Percentiles rank a stretch among this genome's conserved stretches.
These are phyloP conservation scores for Leptatherina wallacei DNA, from an alignment of 2,797 vertebrate species.

Conservation along the genomic window DNA sequence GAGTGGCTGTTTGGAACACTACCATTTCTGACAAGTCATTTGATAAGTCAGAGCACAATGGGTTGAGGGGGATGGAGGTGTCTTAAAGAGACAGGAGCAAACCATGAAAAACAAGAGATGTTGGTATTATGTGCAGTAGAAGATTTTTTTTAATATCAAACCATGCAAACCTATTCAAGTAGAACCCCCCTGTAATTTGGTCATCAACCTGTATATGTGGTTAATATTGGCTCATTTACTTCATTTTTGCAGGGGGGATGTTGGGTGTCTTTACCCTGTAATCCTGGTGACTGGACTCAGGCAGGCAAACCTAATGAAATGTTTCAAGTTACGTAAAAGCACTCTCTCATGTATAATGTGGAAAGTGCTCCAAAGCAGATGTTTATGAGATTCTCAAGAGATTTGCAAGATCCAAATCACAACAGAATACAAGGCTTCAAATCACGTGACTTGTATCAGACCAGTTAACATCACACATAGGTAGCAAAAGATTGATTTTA, in stretches of 20 bases:
- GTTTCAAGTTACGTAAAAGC: neutral
- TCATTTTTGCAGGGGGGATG: too few species aligned
- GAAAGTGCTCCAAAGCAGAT: too few species aligned
- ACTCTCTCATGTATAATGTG: neutral
- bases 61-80: neutral
- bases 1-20: slow-evolving; percentile 15
- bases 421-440: too few species aligned
- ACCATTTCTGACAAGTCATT: slow-evolving; percentile 23
- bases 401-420: neutral
- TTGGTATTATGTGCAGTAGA: neutral
- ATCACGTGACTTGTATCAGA: neutral
- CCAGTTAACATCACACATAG: neutral
- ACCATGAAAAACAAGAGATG: neutral
- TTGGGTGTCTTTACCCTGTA: too few species aligned
- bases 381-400: neutral
- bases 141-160: too few species aligned
- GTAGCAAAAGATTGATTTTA: too few species aligned
- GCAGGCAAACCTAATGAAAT: neutral
- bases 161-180: too few species aligned
- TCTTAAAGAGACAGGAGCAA: neutral
- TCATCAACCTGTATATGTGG: too few species aligned
- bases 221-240: too few species aligned
- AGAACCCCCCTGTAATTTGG: too few species aligned
- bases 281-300: too few species aligned
- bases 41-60: slow-evolving; percentile 12